Evolutionary conservation across 2,888 invertebrate genomes (phyloP).

Genomic region (Aporophyla nigra): DNA sequence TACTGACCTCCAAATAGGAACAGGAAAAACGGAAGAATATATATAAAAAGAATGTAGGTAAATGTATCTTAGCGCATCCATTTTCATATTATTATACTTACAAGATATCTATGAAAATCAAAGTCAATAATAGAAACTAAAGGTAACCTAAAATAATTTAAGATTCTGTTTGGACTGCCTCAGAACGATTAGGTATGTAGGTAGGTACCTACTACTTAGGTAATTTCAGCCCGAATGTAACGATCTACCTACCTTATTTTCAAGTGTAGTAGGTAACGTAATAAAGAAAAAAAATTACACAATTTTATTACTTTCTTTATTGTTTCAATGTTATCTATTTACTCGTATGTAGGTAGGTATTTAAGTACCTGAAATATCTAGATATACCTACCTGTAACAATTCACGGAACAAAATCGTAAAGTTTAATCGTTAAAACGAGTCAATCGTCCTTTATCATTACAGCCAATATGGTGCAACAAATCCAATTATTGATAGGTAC

Average conservation of each 20-base stretch:
- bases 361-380: constrained; percentile 36
- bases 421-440: constrained; percentile 32
- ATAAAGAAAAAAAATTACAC: constrained; percentile 6
- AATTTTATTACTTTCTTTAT: constrained; percentile 21
- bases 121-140: background rate
- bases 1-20: too few species aligned
- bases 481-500: constrained; percentile 4
- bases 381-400: constrained; percentile 8
- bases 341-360: constrained; percentile 1
- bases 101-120: background rate
- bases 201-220: too few species aligned
- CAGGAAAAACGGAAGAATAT: too few species aligned
- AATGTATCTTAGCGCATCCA: too few species aligned
- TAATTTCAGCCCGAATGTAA: background rate
- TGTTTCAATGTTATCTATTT: constrained; percentile 29
- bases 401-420: constrained; percentile 45
- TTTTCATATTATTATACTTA: too few species aligned
- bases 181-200: background rate
- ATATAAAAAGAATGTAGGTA: too few species aligned
- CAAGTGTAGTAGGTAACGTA: background rate
- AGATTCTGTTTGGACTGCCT: background rate
- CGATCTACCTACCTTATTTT: background rate
- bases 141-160: background rate
- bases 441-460: constrained; percentile 33
- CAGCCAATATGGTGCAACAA: constrained; percentile 25